phyloP scores from a whole-genome alignment of 2,888 invertebrate species.

The Augiades crinisus region DNA sequence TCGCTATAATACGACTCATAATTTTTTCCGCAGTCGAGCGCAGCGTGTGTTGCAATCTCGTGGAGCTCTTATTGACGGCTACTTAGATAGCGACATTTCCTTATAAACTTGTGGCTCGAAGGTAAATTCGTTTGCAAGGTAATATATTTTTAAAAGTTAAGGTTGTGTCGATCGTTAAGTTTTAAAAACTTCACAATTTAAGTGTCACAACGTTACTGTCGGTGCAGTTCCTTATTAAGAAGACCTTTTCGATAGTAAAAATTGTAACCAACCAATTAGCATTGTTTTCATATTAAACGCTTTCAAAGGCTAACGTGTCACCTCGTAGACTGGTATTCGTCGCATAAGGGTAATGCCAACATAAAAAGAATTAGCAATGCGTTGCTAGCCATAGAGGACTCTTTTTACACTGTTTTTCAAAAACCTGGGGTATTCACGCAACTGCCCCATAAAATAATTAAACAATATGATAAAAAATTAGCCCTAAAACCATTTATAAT shows the following conservation, averaged over 20 bases:
- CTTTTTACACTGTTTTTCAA: no score
- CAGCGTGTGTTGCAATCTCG: slow-evolving; percentile 29
- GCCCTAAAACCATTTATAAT: no score
- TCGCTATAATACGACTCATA: slow-evolving; percentile 54
- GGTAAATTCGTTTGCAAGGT: slow-evolving; percentile 32
- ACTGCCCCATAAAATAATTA: no score
- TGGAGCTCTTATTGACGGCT: slow-evolving; percentile 34
- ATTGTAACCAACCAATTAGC: no score
- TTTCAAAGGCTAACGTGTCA: no score
- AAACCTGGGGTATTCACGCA: no score
- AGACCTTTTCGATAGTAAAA: slow-evolving; percentile 9
- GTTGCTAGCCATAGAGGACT: no score
- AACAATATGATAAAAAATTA: no score
- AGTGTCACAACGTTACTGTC: slow-evolving; percentile 7
- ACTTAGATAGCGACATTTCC: slow-evolving; percentile 35
- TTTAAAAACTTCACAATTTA: slow-evolving; percentile 25
- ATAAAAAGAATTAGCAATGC: no score
- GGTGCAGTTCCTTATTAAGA: slow-evolving; percentile 8
- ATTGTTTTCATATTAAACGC: slow-evolving; percentile 4
- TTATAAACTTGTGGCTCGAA: slow-evolving; percentile 30
- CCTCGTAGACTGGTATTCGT: no score
- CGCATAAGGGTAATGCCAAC: no score
- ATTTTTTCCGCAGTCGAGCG: slow-evolving; percentile 42
- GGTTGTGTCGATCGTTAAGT: slow-evolving; percentile 28
- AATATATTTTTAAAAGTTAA: slow-evolving; percentile 35